These are phyloP conservation scores for Ecliptopera silaceata DNA, from an alignment of 2,888 invertebrate species.

Conservation along the genomic window DNA sequence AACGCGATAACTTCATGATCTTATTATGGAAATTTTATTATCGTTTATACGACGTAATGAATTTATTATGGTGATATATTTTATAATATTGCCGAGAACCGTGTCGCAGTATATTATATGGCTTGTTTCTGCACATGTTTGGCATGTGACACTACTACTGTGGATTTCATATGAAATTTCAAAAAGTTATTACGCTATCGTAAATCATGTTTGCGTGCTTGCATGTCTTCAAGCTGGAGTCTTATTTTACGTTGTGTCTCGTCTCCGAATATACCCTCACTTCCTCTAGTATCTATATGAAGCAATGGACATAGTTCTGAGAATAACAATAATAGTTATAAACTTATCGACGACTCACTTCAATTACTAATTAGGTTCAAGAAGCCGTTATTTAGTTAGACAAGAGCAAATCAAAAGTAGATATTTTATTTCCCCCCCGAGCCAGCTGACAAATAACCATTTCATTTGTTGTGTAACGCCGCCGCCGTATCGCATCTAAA, in stretches of 20 bases:
- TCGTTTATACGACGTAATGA: slow-evolving; percentile 40
- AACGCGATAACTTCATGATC: slow-evolving; percentile 59
- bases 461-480: slow-evolving; percentile 31
- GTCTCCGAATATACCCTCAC: not conserved
- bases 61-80: slow-evolving; percentile 41
- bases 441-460: slow-evolving; percentile 17
- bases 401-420: slow-evolving; percentile 5
- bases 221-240: slow-evolving; percentile 1
- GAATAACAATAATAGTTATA: no score
- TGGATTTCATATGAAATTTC: slow-evolving; percentile 12
- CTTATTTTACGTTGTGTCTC: slow-evolving; percentile 1
- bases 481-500: slow-evolving; percentile 53
- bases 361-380: not conserved
- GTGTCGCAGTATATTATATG: slow-evolving; percentile 22
- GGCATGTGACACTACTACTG: slow-evolving; percentile 13
- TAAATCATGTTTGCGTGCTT: slow-evolving; percentile 12
- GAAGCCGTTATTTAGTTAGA: not conserved
- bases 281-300: not conserved
- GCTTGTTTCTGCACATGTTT: slow-evolving; percentile 14
- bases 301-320: no score
- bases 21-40: slow-evolving; percentile 49
- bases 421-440: slow-evolving; percentile 8
- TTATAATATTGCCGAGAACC: slow-evolving; percentile 27
- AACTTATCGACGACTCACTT: no score
- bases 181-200: slow-evolving; percentile 8